Conservation (phyloP, 2,113 vertebrate genomes). For the Nanorana parkeri region DNA sequence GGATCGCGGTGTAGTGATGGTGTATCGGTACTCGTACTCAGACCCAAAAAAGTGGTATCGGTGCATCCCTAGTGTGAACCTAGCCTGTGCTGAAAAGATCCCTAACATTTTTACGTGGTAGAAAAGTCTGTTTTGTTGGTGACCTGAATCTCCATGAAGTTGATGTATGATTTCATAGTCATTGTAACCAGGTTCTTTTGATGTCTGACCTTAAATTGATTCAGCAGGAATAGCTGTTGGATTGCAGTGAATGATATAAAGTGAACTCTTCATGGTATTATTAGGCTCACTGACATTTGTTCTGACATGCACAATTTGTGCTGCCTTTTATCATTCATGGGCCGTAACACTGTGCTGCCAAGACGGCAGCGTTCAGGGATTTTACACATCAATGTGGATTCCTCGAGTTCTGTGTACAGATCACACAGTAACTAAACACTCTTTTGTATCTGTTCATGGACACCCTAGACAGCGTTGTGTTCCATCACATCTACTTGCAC, state of each 20-base stretch:
- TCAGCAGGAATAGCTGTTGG: not conserved
- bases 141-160: not conserved
- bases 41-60: too few species aligned
- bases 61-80: too few species aligned
- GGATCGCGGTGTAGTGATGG: too few species aligned
- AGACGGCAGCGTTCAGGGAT: not conserved
- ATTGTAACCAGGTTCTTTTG: not conserved
- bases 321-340: not conserved
- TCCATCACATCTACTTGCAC: not conserved
- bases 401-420: slow-evolving; percentile 20
- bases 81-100: not conserved
- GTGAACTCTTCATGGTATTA: not conserved
- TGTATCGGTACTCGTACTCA: too few species aligned
- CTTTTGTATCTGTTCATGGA: not conserved
- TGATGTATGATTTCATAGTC: not conserved
- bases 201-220: slow-evolving; percentile 4
- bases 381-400: slow-evolving; percentile 14
- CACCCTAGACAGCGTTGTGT: not conserved
- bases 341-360: not conserved
- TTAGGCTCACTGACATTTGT: slow-evolving; percentile 1
- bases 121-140: not conserved
- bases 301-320: slow-evolving; percentile 25
- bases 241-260: not conserved
- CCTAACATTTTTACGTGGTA: not conserved
- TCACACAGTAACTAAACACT: not conserved